Evolutionary conservation across 1,140 invertebrate genomes (phyloP), one percentile per base, ranked within the genome.

Genomic region (Drosophila serrata): DNA sequence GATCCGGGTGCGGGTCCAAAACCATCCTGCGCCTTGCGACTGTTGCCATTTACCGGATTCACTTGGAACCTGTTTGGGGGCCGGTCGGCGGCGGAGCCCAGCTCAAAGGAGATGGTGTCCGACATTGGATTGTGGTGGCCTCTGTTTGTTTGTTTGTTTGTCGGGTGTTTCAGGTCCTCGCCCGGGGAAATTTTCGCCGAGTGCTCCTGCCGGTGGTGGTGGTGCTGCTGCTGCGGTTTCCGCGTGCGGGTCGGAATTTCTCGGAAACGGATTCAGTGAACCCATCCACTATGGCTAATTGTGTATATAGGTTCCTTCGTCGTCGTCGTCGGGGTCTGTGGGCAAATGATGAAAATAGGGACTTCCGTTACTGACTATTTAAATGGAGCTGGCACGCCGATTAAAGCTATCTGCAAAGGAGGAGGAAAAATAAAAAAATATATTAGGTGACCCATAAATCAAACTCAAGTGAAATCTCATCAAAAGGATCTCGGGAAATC

Each of bases 11-110:
- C 42, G 27, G 64, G 13, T 22, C 29, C 51, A 13, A 70, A 45
- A 29, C 51, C 49, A 12, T 31, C 57, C 60, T 80, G 76, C 69
- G 77, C 40, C 74, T 90, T 90, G 74, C 78, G 81, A 72, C 79
- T 78, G 24, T 79, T 87, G 69, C 92, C 85, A 22, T 92, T 87
- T 59, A 93, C 92, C 58, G 91, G 86, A 82, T 93, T 93, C 59
- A 93, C 93, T 82, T 91, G 91, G 60, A 93, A 90, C 27, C 85
- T 88, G 72, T 90, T 92, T 29, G 92, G 86, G 15, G 90, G 92
- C 46, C 90, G 73, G 67, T 92, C 92, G 43, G 74, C 33, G 29
- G 91, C 88, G 48, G 88, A 91, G 51, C 88, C 86, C 86, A 92
- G 80, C 79, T 92, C 92, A 59, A 92, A 80, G 17, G 91, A 91